These are phyloP conservation scores for Eustalomyia histrio DNA, from an alignment of 2,888 invertebrate genomes.

Conservation along the genomic window DNA sequence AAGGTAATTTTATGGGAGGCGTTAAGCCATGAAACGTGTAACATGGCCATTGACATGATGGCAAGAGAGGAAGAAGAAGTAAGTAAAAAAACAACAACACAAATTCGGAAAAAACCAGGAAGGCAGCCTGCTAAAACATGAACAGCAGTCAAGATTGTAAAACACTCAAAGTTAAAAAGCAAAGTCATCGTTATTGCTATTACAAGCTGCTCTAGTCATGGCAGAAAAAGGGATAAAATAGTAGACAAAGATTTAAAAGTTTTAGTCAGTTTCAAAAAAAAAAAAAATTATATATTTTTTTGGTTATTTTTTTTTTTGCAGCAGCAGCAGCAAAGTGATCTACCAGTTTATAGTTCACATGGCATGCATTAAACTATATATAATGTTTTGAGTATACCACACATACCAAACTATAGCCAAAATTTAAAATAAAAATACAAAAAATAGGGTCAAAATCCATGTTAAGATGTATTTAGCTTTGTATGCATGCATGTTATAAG, in stretches of 20 bases:
- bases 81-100: not conserved
- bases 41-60: constrained; percentile 73
- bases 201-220: constrained; percentile 11
- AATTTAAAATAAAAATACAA: constrained; percentile 1
- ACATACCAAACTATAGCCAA: constrained; percentile 30
- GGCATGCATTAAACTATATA: constrained; percentile 57
- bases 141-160: constrained; percentile 65
- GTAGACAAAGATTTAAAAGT: constrained; percentile 45
- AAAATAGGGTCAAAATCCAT: constrained; percentile 65
- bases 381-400: constrained; percentile 10
- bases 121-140: constrained; percentile 55
- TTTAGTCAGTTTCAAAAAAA: not conserved
- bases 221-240: constrained; percentile 57
- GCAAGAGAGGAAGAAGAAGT: constrained; percentile 16
- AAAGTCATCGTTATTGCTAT: constrained; percentile 53
- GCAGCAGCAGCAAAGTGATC: constrained; percentile 56
- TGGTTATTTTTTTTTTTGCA: constrained; percentile 20
- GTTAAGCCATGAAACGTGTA: constrained; percentile 79
- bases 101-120: constrained; percentile 47
- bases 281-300: not conserved
- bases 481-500: constrained; percentile 56
- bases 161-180: constrained; percentile 62
- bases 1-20: constrained; percentile 80
- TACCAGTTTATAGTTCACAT: constrained; percentile 64
- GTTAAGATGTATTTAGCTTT: constrained; percentile 57